These are phyloP conservation scores for Leucania comma DNA, from an alignment of 2,888 invertebrate species.

Conservation along the genomic window DNA sequence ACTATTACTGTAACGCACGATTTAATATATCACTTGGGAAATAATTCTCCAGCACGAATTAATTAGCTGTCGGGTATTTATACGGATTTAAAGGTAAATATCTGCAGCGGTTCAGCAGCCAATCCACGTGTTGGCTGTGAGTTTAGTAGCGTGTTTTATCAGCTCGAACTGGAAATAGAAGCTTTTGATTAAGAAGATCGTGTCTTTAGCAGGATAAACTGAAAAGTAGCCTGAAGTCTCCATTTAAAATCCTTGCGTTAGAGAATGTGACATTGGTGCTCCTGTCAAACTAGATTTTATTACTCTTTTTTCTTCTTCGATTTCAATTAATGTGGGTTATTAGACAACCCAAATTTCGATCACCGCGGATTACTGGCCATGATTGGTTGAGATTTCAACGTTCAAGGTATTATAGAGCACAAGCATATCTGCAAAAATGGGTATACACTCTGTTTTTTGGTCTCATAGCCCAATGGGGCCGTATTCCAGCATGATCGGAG, in stretches of 20 bases:
- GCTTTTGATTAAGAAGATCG: background rate
- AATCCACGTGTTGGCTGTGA: slow-evolving; percentile 12
- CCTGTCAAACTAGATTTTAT: background rate
- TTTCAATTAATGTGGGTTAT: too few relatives aligned
- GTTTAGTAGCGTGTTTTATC: background rate
- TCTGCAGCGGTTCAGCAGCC: slow-evolving; percentile 24
- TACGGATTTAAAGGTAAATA: slow-evolving; percentile 48
- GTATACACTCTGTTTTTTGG: too few relatives aligned
- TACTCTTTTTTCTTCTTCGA: too few relatives aligned
- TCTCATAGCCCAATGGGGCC: too few relatives aligned
- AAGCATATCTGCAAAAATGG: too few relatives aligned
- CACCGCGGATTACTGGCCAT: too few relatives aligned
- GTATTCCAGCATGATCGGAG: too few relatives aligned
- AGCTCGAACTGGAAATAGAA: background rate
- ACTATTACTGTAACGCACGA: slow-evolving; percentile 26
- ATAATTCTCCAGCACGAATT: slow-evolving; percentile 35
- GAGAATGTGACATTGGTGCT: background rate
- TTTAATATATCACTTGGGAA: slow-evolving; percentile 49
- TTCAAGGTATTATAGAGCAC: too few relatives aligned
- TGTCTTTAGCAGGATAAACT: too few relatives aligned
- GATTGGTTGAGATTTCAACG: too few relatives aligned
- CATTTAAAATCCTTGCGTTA: background rate
- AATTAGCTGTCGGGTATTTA: slow-evolving; percentile 43
- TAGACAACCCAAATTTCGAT: too few relatives aligned
- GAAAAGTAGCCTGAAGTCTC: too few relatives aligned